Conservation (phyloP, 2,113 vertebrate species). For the Phasianus colchicus region DNA sequence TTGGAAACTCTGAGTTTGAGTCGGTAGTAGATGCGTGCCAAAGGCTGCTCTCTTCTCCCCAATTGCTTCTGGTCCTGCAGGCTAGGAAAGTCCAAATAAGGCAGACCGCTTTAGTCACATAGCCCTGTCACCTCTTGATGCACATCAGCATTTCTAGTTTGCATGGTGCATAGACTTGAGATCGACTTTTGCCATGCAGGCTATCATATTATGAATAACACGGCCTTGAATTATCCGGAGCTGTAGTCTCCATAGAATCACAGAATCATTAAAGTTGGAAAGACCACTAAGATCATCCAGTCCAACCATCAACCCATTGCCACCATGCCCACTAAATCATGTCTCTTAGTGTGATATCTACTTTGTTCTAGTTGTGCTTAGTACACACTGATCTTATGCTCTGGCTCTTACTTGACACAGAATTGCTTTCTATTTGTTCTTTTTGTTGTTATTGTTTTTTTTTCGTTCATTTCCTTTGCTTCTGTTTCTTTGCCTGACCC, state of each 20-base stretch:
- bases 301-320: too few species aligned
- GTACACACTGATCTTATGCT: not conserved
- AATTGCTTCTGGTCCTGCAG: slow-evolving; percentile 5
- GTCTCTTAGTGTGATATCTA: too few species aligned
- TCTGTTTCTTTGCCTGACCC: not conserved
- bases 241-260: not conserved
- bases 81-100: not conserved
- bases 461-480: not conserved
- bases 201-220: not conserved
- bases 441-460: not conserved
- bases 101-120: not conserved
- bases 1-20: slow-evolving; percentile 44
- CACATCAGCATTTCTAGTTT: not conserved
- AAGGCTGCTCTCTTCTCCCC: not conserved
- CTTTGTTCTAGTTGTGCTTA: not conserved
- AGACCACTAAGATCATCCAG: too few species aligned
- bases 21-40: not conserved
- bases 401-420: not conserved
- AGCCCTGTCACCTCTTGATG: not conserved
- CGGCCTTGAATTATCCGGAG: not conserved
- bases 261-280: too few species aligned
- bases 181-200: not conserved
- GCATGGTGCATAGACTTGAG: not conserved
- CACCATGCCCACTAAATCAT: too few species aligned
- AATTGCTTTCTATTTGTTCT: not conserved